Evolutionary conservation across 1,140 invertebrate genomes (phyloP), one percentile per base, ranked within the genome.

Genomic region (Drosophila sucinea): DNA sequence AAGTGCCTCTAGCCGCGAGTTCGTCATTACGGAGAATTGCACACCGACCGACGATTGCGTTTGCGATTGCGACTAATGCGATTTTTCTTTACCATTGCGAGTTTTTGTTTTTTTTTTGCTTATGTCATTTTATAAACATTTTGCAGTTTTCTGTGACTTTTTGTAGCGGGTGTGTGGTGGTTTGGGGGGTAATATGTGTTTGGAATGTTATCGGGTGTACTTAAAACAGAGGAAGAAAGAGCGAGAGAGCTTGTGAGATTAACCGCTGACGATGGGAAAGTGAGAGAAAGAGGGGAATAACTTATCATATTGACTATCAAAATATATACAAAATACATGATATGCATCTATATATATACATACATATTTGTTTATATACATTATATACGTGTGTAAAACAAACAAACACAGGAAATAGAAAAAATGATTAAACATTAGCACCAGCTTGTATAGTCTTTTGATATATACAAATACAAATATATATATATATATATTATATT

Each of bases 141-240:
- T 51, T 51, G 44, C 44, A 25, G 23, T 51, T 51, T 51, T 7
- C 44, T 47, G 27, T 51, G 44, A 10, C 44, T 27, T 51, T 27
- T 23, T 51, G 25, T 27, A 10, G 17, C 5, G 6, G 11, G 41
- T 44, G 41, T 0, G 23, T 6, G 1, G 17, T 51, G 44, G 6
- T 25, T 27, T 6, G 23, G 6, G 44, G 6, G 23, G 7, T 25
- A 51, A 27, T 25, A 17, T 8, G 44, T 51, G 44, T 7, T 10
- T 51, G 44, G 44, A 51, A 51, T 51, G 44, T 51, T 51, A 51
- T 51, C 23, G 44, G 7, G 2, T 51, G 44, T 51, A 47, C 23
- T 47, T 47, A 47, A 47, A 25, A 25, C 3, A 47, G 44, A 47
- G 5, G 7, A 4, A 3, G 6, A 25, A 0, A 44, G 4, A 44